Evolutionary conservation across 2,113 vertebrate genomes (phyloP).

Genomic region (Azemiops feae): DNA sequence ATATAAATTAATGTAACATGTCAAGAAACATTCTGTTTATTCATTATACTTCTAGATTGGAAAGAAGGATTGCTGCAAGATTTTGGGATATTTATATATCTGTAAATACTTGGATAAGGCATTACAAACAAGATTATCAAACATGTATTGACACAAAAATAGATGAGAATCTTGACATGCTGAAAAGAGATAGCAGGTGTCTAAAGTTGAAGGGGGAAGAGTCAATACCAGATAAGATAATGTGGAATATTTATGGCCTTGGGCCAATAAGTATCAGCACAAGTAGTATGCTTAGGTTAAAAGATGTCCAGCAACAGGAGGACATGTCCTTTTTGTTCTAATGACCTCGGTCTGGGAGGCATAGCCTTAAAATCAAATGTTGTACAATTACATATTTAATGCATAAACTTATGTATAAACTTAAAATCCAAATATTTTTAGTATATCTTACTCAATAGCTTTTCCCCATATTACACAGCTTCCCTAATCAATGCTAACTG

Average conservation of each 20-base stretch:
- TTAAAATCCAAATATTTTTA: neutral
- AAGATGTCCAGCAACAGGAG: neutral
- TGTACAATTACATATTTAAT: neutral
- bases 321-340: neutral
- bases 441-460: neutral
- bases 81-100: no score
- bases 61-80: neutral
- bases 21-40: slow-evolving; percentile 72
- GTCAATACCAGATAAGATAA: neutral
- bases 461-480: neutral
- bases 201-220: neutral
- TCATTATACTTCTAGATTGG: slow-evolving; percentile 33
- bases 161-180: neutral
- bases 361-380: neutral
- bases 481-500: neutral
- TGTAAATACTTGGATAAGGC: neutral
- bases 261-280: neutral
- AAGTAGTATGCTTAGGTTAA: neutral
- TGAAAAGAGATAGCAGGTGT: neutral
- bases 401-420: no score
- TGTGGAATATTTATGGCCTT: neutral
- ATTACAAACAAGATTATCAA: neutral
- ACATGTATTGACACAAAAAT: neutral
- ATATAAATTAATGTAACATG: slow-evolving; percentile 60
- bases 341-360: neutral